Evolutionary conservation across 1,140 invertebrate species (phyloP), one percentile per base, ranked within the genome.

Genomic region (Hyposmocoma kahamanoa): DNA sequence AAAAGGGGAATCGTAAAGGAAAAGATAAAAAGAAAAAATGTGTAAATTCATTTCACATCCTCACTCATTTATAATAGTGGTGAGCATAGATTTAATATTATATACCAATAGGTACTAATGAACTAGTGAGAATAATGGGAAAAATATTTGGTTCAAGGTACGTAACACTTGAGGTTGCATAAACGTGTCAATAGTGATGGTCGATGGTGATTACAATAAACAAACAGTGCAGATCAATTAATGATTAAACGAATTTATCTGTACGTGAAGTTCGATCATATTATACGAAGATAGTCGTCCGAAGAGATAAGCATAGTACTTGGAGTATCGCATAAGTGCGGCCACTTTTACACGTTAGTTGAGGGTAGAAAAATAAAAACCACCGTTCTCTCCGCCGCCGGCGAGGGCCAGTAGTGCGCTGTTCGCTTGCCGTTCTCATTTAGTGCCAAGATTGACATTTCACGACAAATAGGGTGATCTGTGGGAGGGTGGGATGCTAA

Each of bases 181-280:
- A n/a, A n/a, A n/a, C n/a, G n/a, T n/a, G n/a, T n/a, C n/a, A n/a
- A n/a, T n/a, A n/a, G n/a, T n/a, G n/a, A n/a, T n/a, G n/a, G n/a
- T n/a, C n/a, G n/a, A n/a, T n/a, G n/a, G n/a, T n/a, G n/a, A n/a
- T n/a, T n/a, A n/a, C n/a, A n/a, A n/a, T n/a, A n/a, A n/a, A n/a
- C n/a, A n/a, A n/a, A n/a, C n/a, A n/a, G n/a, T n/a, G n/a, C n/a
- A n/a, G n/a, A n/a, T n/a, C n/a, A n/a, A n/a, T n/a, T n/a, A n/a
- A n/a, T n/a, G n/a, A n/a, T n/a, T n/a, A n/a, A n/a, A 36, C 32
- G 13, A 36, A 6, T 15, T 8, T 8, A 36, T 15, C 5, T 36
- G 38, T 41, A 41, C 20, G 38, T 41, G 38, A 41, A 41, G 38
- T 41, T 41, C 38, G 18, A 41, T 41, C 38, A 41, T 41, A 41